Evolutionary conservation across 2,113 vertebrate species (phyloP).

Genomic region (Prietella phreatophila): DNA sequence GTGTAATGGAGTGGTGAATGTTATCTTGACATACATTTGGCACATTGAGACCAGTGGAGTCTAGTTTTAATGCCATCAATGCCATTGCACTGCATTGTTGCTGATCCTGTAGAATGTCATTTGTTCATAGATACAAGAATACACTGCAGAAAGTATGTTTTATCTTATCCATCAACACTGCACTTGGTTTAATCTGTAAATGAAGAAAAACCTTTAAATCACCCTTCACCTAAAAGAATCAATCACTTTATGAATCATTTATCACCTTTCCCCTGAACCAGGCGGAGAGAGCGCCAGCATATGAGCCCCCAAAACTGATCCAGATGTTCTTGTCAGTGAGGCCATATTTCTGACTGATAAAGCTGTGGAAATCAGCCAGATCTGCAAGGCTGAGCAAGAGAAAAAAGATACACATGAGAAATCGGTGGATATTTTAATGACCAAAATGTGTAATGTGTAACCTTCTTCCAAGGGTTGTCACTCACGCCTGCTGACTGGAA

Average conservation of each 20-base stretch:
- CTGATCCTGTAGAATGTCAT: neutral
- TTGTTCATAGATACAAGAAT: neutral
- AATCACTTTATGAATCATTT: slow-evolving; percentile 5
- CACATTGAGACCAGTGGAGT: neutral
- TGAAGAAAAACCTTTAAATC: neutral
- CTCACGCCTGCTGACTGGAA: slow-evolving; percentile 84
- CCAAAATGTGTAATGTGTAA: neutral
- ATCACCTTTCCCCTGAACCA: slow-evolving; percentile 83
- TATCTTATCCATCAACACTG: neutral
- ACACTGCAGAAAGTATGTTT: neutral
- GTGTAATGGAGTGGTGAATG: neutral
- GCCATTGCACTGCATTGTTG: neutral
- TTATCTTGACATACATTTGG: neutral
- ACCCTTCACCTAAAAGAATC: neutral
- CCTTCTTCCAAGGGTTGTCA: neutral
- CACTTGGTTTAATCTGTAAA: neutral
- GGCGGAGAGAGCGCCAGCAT: slow-evolving; percentile 79
- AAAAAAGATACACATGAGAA: neutral
- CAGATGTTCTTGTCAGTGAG: slow-evolving; percentile 75
- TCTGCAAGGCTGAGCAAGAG: slow-evolving; percentile 71
- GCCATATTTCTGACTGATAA: slow-evolving; percentile 70
- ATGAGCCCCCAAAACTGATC: slow-evolving; percentile 86
- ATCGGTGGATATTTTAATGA: neutral
- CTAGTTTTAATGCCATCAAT: neutral
- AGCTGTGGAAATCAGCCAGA: slow-evolving; percentile 69